These are phyloP conservation scores for Pangasius djambal DNA, from an alignment of 2,797 vertebrate species.

Conservation along the genomic window DNA sequence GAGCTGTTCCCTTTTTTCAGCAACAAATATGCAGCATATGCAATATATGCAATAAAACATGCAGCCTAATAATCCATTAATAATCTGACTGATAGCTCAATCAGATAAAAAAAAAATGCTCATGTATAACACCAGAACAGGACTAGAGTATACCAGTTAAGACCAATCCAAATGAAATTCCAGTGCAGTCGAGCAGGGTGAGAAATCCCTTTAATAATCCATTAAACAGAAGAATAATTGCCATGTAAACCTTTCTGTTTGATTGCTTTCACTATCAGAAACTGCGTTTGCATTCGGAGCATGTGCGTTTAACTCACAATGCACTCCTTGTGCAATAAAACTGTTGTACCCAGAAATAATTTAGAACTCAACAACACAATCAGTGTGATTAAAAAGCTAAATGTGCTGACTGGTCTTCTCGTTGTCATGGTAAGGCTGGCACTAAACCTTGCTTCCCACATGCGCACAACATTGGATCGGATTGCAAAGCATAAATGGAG, in stretches of 20 bases:
- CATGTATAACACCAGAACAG: background rate
- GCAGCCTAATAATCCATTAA: background rate
- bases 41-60: background rate
- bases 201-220: background rate
- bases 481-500: background rate
- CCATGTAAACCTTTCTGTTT: slow-evolving; percentile 10
- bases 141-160: background rate
- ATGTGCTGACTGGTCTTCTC: background rate
- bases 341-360: background rate
- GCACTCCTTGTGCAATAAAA: background rate
- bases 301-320: background rate
- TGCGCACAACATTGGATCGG: background rate
- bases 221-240: slow-evolving; percentile 4
- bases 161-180: background rate
- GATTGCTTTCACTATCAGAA: background rate
- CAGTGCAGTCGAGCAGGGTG: background rate
- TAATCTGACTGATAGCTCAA: background rate
- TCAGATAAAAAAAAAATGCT: background rate
- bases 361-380: background rate
- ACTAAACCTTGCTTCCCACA: background rate
- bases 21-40: background rate
- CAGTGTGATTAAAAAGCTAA: slow-evolving; percentile 4
- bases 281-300: background rate
- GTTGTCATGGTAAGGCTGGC: background rate
- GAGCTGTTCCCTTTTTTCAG: background rate